Base-by-base conservation (phyloP, 2,888 invertebrate genomes). In the Ennomos fuscantarius region DNA sequence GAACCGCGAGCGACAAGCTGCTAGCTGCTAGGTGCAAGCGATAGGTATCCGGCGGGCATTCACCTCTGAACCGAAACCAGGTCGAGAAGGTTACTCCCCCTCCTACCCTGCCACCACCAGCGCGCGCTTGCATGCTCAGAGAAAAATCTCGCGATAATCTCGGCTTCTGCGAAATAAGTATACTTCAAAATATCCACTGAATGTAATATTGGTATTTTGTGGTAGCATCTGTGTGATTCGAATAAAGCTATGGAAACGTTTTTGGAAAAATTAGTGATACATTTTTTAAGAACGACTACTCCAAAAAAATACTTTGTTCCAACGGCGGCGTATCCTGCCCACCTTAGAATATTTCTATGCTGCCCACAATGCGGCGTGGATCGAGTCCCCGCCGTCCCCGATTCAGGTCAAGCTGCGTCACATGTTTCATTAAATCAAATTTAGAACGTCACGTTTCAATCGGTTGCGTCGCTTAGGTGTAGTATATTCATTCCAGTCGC, bases 51-150 rank as follows among this genome's bases (percentile, higher is more conserved):
- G 66, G 77, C 82, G 89, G 87, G 62, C 89, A 79, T 89, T 87
- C 84, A 89, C 87, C 89, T 86, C 84, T 85, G 85, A 84, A 85
- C 86, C 76, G 84, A 86, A 89, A 80, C 81, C 87, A 83, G 89
- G 89, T 86, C 89, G 89, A 78, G 80, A 73, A 79, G 81, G 76
- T 79, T 75, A 73, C 69, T 70, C 73, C 73, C 63, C 69, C 63
- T 62, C 36, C 40, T 45, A 43, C 53, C 58, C 61, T 44, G 15
- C 49, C 55, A 42, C 42, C 57, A 40, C 42, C 48, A 47, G 53
- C 15, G 57, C 44, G 59, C 53, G 65, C 65, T 59, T 66, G 56
- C 59, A 62, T 52, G 47, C 45, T 32, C 43, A 52, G 46, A 63
- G 58, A 65, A 62, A 67, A 54, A 47, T 10, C 56, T 61, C 50